Evolutionary conservation across 1,140 invertebrate genomes (phyloP).

Genomic region (Halictus rubicundus): DNA sequence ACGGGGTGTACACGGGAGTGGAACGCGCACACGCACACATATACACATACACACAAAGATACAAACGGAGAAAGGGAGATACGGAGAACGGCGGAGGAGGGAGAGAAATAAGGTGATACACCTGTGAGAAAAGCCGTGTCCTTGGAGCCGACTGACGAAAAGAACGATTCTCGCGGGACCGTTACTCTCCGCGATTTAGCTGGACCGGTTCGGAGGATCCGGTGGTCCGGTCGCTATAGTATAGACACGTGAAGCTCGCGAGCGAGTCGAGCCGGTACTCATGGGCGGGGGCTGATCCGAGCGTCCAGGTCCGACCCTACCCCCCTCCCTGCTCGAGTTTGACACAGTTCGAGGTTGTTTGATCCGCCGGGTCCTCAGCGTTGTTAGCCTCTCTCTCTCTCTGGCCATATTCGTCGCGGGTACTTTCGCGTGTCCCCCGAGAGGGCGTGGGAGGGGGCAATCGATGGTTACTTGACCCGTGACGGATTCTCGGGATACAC

Average conservation of each 20-base stretch:
- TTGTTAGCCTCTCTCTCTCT: too few species aligned
- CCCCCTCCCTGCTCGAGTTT: not conserved
- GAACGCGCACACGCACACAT: too few species aligned
- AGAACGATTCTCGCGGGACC: slow-evolving; percentile 26
- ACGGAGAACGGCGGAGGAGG: too few species aligned
- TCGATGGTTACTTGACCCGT: slow-evolving; percentile 17
- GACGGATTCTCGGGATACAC: not conserved
- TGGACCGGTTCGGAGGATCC: too few species aligned
- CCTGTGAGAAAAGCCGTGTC: not conserved
- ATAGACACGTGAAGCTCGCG: not conserved
- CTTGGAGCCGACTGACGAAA: not conserved
- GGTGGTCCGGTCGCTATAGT: too few species aligned
- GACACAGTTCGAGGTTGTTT: not conserved
- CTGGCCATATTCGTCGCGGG: slow-evolving; percentile 29
- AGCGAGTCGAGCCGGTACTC: too few species aligned
- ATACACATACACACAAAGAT: too few species aligned
- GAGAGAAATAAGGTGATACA: slow-evolving; percentile 2
- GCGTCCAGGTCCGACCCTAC: not conserved
- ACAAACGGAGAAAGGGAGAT: too few species aligned
- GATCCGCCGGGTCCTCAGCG: not conserved
- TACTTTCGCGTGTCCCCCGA: not conserved
- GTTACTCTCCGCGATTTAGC: not conserved
- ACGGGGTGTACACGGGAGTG: too few species aligned
- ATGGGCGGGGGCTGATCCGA: slow-evolving; percentile 31
- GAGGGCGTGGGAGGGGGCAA: not conserved